Evolutionary conservation across 2,113 vertebrate species (phyloP), one percentile per base, ranked within the genome.

Genomic region (Daphoenositta chrysoptera): DNA sequence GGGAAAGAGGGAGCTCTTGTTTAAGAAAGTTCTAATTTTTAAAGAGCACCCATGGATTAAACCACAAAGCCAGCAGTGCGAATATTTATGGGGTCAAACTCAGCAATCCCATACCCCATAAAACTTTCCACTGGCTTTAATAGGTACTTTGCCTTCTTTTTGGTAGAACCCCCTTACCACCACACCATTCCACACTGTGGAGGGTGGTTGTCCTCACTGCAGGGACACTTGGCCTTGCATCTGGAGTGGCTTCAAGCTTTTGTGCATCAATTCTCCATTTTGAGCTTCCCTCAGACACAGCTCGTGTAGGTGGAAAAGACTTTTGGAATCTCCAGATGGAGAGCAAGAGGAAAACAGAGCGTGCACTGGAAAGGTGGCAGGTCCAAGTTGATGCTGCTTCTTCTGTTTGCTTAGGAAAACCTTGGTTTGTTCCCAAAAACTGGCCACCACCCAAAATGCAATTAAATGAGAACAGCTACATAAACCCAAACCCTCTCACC

Each of bases 391-490:
- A 50, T 37, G 22, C 2, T 77, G 7, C 57, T 84, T 65, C 75
- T 23, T 13, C 18, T 73, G 5, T 69, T 95, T 58, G 31, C 45
- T 81, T 23, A 65, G 35, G 11, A 47, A 89, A 86, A 73, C 16
- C 23, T 69, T 9, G 2, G 11, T 21, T 77, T 4, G 0, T 64
- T 76, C 54, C 42, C 83, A 26, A 13, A 1, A 1, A 28, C 2
- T 63, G 42, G 19, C 30, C 68, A 40, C 10, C 12, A 44, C 35
- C 39, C 9, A 0, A 71, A 88, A 64, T 33, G 22, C 64, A 80
- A 6, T 15, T 13, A 56, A 48, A 60, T 2, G 0, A 51, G 69
- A 84, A 56, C 5, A 77, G 33, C 35, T 86, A 5, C 19, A 44
- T 44, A 88, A 70, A 65, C 15, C 33, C 11, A 50, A 65, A 15